Base-by-base conservation (phyloP, 2,113 vertebrate genomes). In the Malaclemys terrapin region DNA sequence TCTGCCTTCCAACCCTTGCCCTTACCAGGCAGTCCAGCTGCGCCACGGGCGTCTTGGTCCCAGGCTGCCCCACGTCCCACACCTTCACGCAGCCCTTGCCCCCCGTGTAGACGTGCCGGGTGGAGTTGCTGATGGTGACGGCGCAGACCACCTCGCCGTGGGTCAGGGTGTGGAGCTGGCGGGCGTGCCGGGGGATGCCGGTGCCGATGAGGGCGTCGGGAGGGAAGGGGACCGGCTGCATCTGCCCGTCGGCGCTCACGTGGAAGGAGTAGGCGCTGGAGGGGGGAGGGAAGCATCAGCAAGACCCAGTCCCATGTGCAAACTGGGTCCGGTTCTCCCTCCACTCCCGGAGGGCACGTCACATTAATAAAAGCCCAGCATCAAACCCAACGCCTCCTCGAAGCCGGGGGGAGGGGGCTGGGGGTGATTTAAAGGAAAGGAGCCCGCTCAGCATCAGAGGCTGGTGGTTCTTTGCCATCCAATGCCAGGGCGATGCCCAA, bases 121-220 rank as follows among this genome's bases (percentile, higher is more conserved):
- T 99, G 89, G 99, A 99, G 93, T 97, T 98, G 98, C 99, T 99
- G 98, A 99, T 99, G 97, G 99, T 99, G 97, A 99, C 99, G 0
- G 99, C 99, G 0, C 99, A 99, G 92, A 99, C 99, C 97, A 99
- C 99, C 97, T 99, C 99, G 0, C 99, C 99, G 6, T 99, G 99
- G 89, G 89, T 98, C 96, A 99, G 98, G 8, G 98, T 99, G 98
- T 99, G 98, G 85, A 99, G 98, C 97, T 99, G 99, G 80, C 98
- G 98, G 0, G 98, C 99, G 8, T 99, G 99, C 3, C 98, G 98
- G 27, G 99, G 99, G 95, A 99, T 99, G 38, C 99, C 98, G 0
- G 99, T 98, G 76, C 98, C 98, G 1, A 99, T 96, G 50, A 99
- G 98, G 81, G 99, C 99, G 1, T 99, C 99, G 0, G 98, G 98